Conservation (phyloP, 92 coral and sea anemone species). For the Diadumene lineata region DNA sequence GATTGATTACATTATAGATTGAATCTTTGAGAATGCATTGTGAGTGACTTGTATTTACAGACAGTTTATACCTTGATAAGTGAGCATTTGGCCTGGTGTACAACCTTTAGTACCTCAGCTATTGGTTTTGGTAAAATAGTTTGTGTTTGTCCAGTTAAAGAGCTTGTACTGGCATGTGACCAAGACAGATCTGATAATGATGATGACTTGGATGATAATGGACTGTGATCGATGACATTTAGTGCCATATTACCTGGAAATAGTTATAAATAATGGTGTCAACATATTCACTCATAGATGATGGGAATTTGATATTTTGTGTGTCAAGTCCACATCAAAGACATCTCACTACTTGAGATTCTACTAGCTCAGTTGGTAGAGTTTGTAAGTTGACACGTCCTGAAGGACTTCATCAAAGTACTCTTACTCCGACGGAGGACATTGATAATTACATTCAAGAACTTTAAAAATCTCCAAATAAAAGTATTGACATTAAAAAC, state of each 20-base stretch:
- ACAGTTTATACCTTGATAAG: constrained; percentile 81
- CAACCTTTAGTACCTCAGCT: constrained; percentile 84
- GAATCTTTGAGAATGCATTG: neutral
- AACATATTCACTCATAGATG: neutral
- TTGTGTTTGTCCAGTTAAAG: constrained; percentile 27
- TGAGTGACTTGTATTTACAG: too few species aligned
- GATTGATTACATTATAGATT: neutral
- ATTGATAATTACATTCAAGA: too few species aligned
- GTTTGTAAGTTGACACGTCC: too few species aligned
- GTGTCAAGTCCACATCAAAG: too few species aligned
- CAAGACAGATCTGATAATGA: constrained; percentile 53
- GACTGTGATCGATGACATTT: constrained; percentile 56
- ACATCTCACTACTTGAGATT: too few species aligned
- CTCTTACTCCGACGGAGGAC: too few species aligned
- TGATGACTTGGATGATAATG: constrained; percentile 50
- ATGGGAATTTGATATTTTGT: too few species aligned
- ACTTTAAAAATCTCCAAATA: too few species aligned
- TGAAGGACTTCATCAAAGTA: too few species aligned
- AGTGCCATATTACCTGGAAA: constrained; percentile 79
- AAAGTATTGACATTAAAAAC: too few species aligned
- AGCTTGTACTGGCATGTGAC: constrained; percentile 49
- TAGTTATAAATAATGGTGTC: neutral
- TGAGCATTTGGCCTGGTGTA: constrained; percentile 89
- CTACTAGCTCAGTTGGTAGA: too few species aligned
- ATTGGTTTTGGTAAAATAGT: constrained; percentile 71